Conservation (phyloP, 2,113 vertebrate genomes). For the Ciconia boyciana region DNA sequence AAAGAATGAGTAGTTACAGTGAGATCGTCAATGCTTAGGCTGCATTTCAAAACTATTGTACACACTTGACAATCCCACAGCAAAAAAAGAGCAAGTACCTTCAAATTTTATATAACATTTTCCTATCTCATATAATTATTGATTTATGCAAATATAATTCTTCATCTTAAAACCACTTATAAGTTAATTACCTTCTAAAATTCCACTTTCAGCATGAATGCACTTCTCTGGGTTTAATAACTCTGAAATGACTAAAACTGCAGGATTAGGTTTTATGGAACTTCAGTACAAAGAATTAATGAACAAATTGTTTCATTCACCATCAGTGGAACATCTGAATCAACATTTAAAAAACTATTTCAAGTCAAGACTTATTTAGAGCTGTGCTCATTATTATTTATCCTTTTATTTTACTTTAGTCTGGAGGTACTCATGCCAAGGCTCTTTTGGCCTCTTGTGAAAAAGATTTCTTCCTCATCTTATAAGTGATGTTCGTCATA, state of each 20-base stretch:
- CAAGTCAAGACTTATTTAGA: not conserved
- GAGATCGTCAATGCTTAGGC: not conserved
- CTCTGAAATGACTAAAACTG: not conserved
- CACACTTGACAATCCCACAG: not conserved
- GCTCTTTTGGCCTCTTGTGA: not conserved
- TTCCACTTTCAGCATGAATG: not conserved
- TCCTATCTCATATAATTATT: not conserved
- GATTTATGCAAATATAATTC: not conserved
- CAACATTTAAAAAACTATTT: not conserved
- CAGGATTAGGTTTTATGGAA: not conserved
- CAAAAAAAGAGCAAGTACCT: not conserved
- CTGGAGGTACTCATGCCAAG: not conserved
- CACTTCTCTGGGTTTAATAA: not conserved
- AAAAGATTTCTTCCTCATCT: not conserved
- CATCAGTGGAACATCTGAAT: not conserved
- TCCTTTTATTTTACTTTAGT: not conserved
- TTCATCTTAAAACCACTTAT: not conserved
- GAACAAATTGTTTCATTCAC: not conserved
- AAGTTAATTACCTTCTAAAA: not conserved
- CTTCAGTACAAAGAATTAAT: not conserved
- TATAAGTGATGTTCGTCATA: not conserved
- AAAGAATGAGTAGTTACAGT: not conserved
- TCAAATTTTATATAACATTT: not conserved
- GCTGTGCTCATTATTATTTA: not conserved
- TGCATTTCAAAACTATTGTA: not conserved